Evolutionary conservation across 2,888 invertebrate species (phyloP).

Genomic region (Bombyx huttoni): DNA sequence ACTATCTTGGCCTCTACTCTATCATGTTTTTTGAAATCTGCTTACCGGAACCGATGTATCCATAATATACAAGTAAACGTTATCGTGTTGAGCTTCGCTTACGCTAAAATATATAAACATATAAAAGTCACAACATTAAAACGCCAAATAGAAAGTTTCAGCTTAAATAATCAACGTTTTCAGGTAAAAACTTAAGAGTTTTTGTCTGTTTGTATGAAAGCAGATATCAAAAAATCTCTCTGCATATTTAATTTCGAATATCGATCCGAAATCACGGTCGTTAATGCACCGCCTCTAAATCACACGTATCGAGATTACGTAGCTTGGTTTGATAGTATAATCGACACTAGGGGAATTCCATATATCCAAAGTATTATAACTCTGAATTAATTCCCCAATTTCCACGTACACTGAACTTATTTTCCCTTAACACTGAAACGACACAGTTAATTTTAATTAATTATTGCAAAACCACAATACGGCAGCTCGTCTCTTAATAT

Average conservation of each 20-base stretch:
- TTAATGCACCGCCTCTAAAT: conserved; percentile 60
- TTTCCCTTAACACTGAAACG: conserved; percentile 31
- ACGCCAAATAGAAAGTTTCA: conserved; percentile 5
- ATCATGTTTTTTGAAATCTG: conserved; percentile 54
- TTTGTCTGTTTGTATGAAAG: conserved; percentile 10
- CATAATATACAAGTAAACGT: conserved; percentile 2
- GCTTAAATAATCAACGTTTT: background rate
- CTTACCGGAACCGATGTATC: conserved; percentile 17
- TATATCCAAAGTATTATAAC: conserved; percentile 50
- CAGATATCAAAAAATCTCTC: conserved; percentile 52
- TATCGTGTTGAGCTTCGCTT: conserved; percentile 5
- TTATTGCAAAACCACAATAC: conserved; percentile 32
- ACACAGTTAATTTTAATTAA: conserved; percentile 30
- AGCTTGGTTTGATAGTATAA: conserved; percentile 40
- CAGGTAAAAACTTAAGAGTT: background rate
- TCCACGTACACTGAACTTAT: conserved; percentile 33
- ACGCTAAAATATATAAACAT: conserved; percentile 2
- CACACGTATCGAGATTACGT: conserved; percentile 51
- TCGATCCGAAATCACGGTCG: conserved; percentile 60
- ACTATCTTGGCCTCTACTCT: conserved; percentile 62
- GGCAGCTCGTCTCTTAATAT: conserved; percentile 41
- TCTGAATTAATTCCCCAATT: conserved; percentile 18
- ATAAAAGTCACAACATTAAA: background rate
- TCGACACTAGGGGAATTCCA: conserved; percentile 63
- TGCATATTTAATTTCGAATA: conserved; percentile 56